A percentile compares a stretch with the other conserved stretches of the same genome.
Evolutionary conservation across 2,113 vertebrate genomes (phyloP).

Genomic region (Pollimyrus isidori): DNA sequence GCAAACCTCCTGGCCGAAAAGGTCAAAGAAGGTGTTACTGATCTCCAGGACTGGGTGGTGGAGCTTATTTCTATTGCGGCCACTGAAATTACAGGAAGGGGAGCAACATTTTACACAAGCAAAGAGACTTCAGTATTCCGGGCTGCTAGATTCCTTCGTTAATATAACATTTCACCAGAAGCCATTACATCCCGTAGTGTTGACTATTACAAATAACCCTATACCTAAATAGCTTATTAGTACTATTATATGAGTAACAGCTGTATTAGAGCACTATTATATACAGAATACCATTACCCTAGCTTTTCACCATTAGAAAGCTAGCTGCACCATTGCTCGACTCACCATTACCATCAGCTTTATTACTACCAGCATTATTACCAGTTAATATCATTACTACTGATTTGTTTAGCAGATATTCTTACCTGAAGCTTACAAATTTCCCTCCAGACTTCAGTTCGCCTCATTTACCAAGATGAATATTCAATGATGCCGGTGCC

Average conservation of each 20-base stretch:
- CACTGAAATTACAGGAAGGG: not conserved
- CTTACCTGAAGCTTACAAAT: not conserved
- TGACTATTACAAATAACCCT: not conserved
- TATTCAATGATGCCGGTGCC: not conserved
- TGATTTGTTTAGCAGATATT: not conserved
- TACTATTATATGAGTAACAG: not conserved
- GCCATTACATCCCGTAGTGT: not conserved
- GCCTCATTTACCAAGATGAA: not conserved
- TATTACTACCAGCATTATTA: not conserved
- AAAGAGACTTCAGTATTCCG: not conserved
- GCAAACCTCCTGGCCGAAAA: not conserved
- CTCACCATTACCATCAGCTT: not conserved
- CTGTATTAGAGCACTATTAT: not conserved
- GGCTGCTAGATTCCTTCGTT: not conserved
- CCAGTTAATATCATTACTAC: not conserved
- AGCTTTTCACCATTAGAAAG: not conserved
- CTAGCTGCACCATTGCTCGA: too few species aligned
- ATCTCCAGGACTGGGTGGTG: not conserved
- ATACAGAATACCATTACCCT: not conserved
- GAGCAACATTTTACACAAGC: not conserved
- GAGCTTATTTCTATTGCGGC: not conserved
- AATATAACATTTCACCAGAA: not conserved
- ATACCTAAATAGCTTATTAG: not conserved
- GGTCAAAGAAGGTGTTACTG: not conserved
- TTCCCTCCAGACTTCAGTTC: not conserved